Evolutionary conservation across 2,113 vertebrate genomes (phyloP).

Genomic region (Scopus umbretta): DNA sequence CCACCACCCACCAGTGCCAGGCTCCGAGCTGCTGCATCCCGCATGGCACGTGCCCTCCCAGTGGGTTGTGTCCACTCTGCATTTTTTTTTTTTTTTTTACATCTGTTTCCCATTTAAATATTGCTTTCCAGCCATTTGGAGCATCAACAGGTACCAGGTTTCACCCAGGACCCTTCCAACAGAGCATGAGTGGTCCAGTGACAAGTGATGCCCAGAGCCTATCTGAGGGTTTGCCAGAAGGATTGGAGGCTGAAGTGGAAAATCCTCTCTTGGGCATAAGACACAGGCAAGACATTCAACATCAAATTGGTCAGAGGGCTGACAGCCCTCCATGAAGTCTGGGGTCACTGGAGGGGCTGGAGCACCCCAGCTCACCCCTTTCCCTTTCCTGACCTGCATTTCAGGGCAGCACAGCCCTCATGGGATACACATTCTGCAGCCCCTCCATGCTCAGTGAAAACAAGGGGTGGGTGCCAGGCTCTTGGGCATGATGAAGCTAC

Average conservation of each 20-base stretch:
- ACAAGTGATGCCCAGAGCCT: accelerated
- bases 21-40: background rate
- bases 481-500: background rate
- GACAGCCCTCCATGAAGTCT: accelerated
- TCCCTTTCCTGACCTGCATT: background rate
- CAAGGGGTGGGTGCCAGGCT: background rate
- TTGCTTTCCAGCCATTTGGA: accelerated
- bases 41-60: accelerated
- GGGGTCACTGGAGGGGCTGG: accelerated
- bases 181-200: accelerated
- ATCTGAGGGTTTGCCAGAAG: accelerated
- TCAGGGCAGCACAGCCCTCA: accelerated
- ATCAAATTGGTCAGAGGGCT: background rate
- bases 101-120: background rate
- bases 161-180: background rate
- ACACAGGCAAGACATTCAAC: background rate
- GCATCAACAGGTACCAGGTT: background rate
- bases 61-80: background rate
- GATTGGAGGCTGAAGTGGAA: background rate
- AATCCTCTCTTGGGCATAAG: accelerated
- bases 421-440: background rate
- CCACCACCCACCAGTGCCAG: accelerated
- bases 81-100: background rate
- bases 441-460: accelerated
- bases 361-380: background rate